Conservation (phyloP, 1,140 invertebrate species). For the Zaprionus capensis region DNA sequence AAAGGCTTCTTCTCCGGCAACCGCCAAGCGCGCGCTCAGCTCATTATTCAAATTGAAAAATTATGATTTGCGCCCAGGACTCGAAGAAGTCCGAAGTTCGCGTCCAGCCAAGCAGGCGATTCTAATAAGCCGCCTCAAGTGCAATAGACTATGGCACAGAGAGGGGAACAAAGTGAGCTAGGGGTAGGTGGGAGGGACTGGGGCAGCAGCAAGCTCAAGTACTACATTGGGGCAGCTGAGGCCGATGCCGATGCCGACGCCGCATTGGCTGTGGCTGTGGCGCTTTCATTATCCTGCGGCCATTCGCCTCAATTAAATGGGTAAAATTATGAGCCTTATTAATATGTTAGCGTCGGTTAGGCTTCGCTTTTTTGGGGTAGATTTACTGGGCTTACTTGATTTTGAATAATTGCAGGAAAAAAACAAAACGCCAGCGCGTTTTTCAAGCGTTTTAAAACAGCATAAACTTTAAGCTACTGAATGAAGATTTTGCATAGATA, state of each 20-base stretch:
- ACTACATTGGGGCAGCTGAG: slow-evolving; percentile 28
- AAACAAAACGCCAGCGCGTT: neutral
- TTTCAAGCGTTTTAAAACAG: neutral
- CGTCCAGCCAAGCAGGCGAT: slow-evolving; percentile 57
- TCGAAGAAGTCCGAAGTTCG: slow-evolving; percentile 49
- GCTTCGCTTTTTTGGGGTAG: slow-evolving; percentile 8
- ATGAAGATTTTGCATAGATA: neutral
- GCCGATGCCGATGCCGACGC: slow-evolving; percentile 4
- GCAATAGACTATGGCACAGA: slow-evolving; percentile 45
- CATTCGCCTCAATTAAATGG: slow-evolving; percentile 62
- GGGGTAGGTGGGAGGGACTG: neutral
- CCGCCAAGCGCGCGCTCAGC: slow-evolving; percentile 65
- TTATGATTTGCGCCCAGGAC: slow-evolving; percentile 74
- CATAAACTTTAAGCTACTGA: neutral
- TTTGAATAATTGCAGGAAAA: slow-evolving; percentile 46
- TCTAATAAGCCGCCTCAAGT: slow-evolving; percentile 79
- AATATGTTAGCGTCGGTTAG: slow-evolving; percentile 40
- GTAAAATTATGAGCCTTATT: slow-evolving; percentile 65
- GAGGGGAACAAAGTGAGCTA: neutral
- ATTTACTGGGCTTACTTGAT: slow-evolving; percentile 40
- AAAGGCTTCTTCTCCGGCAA: slow-evolving; percentile 64
- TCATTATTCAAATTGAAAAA: slow-evolving; percentile 83
- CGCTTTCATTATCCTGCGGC: slow-evolving; percentile 55
- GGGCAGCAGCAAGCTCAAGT: neutral
- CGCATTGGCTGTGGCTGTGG: slow-evolving; percentile 34